Percentiles rank a stretch among this genome's conserved stretches.
These are phyloP conservation scores for Imbricaverruca yamaguchii DNA, from an alignment of 2,888 invertebrate genomes.

Conservation along the genomic window DNA sequence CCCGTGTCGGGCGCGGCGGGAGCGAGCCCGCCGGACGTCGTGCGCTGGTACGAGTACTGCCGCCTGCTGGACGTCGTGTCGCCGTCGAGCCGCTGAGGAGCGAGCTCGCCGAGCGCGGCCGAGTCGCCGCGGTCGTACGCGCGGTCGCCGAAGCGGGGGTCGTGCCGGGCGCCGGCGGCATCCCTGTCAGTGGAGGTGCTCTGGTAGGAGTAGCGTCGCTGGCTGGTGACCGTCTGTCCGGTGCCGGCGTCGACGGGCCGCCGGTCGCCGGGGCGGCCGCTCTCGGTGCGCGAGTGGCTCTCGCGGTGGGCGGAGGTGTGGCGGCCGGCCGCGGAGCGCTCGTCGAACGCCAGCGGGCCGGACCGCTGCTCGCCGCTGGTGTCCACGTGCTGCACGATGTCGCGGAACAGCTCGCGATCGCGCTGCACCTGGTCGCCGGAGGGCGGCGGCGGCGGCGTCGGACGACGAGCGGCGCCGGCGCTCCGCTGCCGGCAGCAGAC, in stretches of 20 bases:
- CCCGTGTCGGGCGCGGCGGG: not conserved
- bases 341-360: not conserved
- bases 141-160: not conserved
- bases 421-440: not conserved
- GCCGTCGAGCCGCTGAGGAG: not conserved
- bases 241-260: too few relatives aligned
- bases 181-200: not conserved
- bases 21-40: not conserved
- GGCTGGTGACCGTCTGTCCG: too few relatives aligned
- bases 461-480: not conserved
- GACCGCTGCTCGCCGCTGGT: not conserved
- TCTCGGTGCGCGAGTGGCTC: not conserved
- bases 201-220: too few relatives aligned
- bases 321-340: not conserved
- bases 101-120: not conserved
- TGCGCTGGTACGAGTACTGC: not conserved
- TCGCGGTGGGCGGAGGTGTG: not conserved
- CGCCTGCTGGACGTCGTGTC: not conserved
- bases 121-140: too few relatives aligned
- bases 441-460: not conserved
- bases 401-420: not conserved
- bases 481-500: not conserved
- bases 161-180: not conserved
- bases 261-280: not conserved
- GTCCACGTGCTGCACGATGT: slow-evolving; percentile 8